Evolutionary conservation across 2,888 invertebrate species (phyloP), one percentile per base, ranked within the genome.

Genomic region (Cheilosia scutellata): DNA sequence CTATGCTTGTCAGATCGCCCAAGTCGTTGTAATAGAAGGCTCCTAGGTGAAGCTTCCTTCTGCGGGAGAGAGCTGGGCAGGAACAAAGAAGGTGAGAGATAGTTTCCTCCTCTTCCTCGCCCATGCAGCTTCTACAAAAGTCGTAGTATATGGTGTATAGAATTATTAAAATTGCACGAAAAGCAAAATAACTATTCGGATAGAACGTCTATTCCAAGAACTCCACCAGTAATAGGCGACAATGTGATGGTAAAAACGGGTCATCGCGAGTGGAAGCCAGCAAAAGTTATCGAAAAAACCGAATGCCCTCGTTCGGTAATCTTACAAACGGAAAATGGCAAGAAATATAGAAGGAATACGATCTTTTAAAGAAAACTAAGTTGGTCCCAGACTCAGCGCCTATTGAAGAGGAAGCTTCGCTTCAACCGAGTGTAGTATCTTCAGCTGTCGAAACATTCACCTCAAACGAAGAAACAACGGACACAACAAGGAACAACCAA

Each of bases 221-320:
- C 44, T 4, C 44, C 2, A 44, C 44, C 16, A 0, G 6, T 13
- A 44, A 44, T 44, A 4, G 44, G 44, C 44, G 44, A 44, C 16
- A 44, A 44, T 44, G 44, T 44, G 44, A 44, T 44, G 44, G 44
- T 44, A 44, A 44, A 16, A 44, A 44, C 44, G 6, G 44, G 44
- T 4, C 44, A 44, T 20, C 44, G 44, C 2, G n/a, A 44, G 44
- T 44, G 44, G 44, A 44, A 44, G 6, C 16, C 44, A 44, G 42
- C 42, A 11, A 42, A 42, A 42, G 42, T 44, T 16, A 16, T 44
- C 16, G 16, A 44, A 16, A 44, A 44, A 5, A 44, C 44, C 44
- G 44, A 16, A 16, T 44, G 4, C 13, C 40, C 40, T 13, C 40
- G 16, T 44, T 44, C 44, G 44, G 44, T 44, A 44, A 44, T 44